Evolutionary conservation across 2,113 vertebrate species (phyloP).

Genomic region (Hippocampus mohnikei): DNA sequence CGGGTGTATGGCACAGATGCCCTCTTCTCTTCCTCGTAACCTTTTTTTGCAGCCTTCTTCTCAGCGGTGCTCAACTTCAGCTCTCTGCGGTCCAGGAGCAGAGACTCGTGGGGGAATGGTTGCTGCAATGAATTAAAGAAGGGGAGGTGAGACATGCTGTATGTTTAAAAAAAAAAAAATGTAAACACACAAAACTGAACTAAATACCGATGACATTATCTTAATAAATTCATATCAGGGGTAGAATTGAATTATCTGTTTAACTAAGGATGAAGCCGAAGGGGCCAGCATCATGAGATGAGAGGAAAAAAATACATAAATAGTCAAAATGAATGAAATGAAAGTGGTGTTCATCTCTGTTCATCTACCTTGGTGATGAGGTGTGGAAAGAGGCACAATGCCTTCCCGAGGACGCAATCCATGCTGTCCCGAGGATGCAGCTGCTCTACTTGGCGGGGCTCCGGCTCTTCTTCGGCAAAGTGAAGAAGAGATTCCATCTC

Average conservation of each 20-base stretch:
- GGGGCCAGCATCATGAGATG: no score
- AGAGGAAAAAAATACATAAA: no score
- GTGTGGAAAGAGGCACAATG: conserved; percentile 82
- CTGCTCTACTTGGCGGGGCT: conserved; percentile 65
- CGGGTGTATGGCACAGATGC: conserved; percentile 92
- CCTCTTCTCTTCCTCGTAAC: conserved; percentile 92
- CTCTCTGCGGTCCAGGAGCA: conserved; percentile 90
- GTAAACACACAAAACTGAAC: no score
- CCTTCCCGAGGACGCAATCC: conserved; percentile 82
- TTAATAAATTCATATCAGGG: no score
- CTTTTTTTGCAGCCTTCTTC: conserved; percentile 91
- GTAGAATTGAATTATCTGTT: no score
- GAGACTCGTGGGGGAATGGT: conserved; percentile 93
- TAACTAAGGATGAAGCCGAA: no score
- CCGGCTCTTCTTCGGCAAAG: conserved; percentile 90
- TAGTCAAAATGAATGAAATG: no score
- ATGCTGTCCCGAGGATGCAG: conserved; percentile 67
- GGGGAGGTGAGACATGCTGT: neutral
- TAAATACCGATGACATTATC: no score
- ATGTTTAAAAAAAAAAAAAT: no score
- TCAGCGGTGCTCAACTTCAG: conserved; percentile 87
- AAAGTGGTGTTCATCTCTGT: neutral
- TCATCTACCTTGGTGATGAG: conserved; percentile 87
- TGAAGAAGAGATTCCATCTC: conserved; percentile 95
- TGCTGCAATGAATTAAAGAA: conserved; percentile 66